These are phyloP conservation scores for Nephrotoma flavescens DNA, from an alignment of 2,888 invertebrate species.

Conservation along the genomic window DNA sequence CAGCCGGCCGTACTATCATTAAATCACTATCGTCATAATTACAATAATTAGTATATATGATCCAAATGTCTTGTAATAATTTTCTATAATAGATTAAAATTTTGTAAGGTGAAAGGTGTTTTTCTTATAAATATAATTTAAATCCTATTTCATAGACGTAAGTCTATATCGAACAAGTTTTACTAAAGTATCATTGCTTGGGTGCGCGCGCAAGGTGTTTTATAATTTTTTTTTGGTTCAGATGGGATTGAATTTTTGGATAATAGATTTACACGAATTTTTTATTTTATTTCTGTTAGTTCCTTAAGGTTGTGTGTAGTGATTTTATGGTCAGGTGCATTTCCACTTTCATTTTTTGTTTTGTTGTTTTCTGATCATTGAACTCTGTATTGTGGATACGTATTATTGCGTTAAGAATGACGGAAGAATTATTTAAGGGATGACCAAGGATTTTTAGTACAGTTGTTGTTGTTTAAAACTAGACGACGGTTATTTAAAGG, in stretches of 20 bases:
- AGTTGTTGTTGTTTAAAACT: background rate
- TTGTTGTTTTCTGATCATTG: background rate
- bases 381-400: background rate
- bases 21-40: background rate
- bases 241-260: background rate
- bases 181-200: background rate
- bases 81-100: background rate
- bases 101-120: background rate
- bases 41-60: background rate
- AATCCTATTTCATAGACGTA: background rate
- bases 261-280: background rate
- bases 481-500: background rate
- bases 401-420: background rate
- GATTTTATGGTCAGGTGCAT: background rate
- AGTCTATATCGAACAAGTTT: background rate
- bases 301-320: background rate
- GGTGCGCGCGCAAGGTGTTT: background rate
- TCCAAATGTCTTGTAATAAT: background rate
- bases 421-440: background rate
- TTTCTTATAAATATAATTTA: background rate
- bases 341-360: background rate
- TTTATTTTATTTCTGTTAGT: background rate
- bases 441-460: background rate
- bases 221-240: background rate
- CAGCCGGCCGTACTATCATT: background rate